Conservation (phyloP, 2,888 invertebrate genomes). For the Dusona sp. region DNA sequence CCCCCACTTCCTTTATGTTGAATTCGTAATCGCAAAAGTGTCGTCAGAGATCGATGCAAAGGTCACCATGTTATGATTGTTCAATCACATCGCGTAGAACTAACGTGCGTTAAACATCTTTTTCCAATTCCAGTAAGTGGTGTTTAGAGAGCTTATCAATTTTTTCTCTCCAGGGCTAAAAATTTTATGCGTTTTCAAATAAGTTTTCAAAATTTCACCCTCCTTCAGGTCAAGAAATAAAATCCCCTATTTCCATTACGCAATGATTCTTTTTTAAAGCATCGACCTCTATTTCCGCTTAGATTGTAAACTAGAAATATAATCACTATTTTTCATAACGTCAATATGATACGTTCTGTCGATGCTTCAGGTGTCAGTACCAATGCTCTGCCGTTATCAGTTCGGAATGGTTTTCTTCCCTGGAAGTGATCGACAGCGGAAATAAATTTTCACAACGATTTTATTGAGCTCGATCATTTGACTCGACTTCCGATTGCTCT, state of each 20-base stretch:
- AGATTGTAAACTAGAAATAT: neutral
- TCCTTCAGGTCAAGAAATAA: neutral
- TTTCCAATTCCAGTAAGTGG: neutral
- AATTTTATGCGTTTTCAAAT: neutral
- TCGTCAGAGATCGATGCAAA: slow-evolving; percentile 21
- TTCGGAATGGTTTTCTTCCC: slow-evolving; percentile 2
- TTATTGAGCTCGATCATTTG: neutral
- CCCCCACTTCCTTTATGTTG: neutral
- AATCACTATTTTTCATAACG: neutral
- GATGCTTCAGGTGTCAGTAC: neutral
- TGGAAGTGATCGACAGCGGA: neutral
- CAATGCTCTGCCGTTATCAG: neutral
- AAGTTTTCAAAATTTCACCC: neutral
- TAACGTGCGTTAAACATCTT: slow-evolving; percentile 10
- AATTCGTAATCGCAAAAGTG: slow-evolving; percentile 28
- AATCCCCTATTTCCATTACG: neutral
- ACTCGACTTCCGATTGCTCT: neutral
- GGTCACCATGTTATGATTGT: slow-evolving; percentile 11
- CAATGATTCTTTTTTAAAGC: neutral
- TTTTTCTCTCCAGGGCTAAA: neutral
- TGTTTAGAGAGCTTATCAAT: neutral
- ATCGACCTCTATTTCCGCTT: neutral
- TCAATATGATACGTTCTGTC: neutral
- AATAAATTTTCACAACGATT: neutral
- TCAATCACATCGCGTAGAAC: neutral